Evolutionary conservation across 2,888 invertebrate species (phyloP), one percentile per base, ranked within the genome.

Genomic region (Ichneumoninae sp.): DNA sequence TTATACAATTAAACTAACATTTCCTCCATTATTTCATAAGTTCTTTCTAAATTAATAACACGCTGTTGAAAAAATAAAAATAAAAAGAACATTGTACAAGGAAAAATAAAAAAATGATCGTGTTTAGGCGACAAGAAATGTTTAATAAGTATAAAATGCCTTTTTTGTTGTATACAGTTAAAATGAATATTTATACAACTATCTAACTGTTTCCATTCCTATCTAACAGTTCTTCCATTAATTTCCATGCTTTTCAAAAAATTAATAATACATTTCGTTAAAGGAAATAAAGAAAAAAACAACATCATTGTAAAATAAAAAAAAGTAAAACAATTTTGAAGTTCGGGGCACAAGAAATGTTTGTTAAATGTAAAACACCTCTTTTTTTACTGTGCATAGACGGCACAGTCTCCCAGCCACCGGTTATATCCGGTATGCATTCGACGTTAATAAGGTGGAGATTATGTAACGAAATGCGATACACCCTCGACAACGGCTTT

Each of bases 401-500:
- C 33, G 19, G 19, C 40, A 13, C 16, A 22, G 52, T 57, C n/a
- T 30, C 26, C 19, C 44, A 60, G n/a, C 44, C 65, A 44, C 63
- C 47, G n/a, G 71, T 78, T 74, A 66, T 69, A 81, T 78, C 54
- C 68, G 75, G 40, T 78, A 70, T 19, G 73, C 60, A 60, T 77
- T 81, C 40, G 57, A 57, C 40, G 78, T 75, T 70, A 66, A 80
- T 82, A 74, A 77, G 68, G n/a, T 4, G 5, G 16, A 47, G 16
- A 70, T 87, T 87, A 87, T 65, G 69, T 81, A 84, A 85, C 66
- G 73, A 81, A 83, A 83, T 50, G 19, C 65, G 40, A 80, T 73
- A 85, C 54, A 65, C 54, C 60, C 44, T 47, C 44, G 16, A 47
- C 44, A 47, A 16, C 30, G 36, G 69, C 30, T 78, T 63, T 33